These are phyloP conservation scores for Heterohyrax brucei DNA, from an alignment of 2,797 vertebrate species.

Conservation along the genomic window DNA sequence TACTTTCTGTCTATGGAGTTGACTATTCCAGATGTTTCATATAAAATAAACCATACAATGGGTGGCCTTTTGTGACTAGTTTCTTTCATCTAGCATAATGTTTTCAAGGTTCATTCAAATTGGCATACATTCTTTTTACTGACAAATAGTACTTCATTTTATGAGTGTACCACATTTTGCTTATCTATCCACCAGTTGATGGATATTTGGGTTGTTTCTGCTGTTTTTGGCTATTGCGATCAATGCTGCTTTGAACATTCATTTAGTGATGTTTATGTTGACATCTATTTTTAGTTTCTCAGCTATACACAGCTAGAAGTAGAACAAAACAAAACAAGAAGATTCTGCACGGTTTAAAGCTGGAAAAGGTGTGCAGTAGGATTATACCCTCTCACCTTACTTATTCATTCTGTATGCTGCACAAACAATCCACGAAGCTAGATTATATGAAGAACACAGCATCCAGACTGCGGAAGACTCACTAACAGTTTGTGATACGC, in stretches of 20 bases:
- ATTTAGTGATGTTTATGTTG: neutral
- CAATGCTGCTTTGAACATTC: neutral
- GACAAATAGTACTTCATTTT: neutral
- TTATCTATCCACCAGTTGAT: neutral
- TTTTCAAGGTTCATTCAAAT: neutral
- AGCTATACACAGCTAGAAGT: neutral
- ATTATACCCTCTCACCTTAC: too few species aligned
- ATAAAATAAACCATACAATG: neutral
- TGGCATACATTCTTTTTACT: slow-evolving; percentile 18
- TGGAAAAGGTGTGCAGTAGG: too few species aligned
- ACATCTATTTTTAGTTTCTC: neutral
- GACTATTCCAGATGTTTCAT: neutral
- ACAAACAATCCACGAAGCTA: too few species aligned
- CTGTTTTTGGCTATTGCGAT: neutral
- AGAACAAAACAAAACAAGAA: neutral
- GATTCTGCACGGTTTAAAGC: too few species aligned
- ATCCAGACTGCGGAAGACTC: too few species aligned
- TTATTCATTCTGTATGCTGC: too few species aligned
- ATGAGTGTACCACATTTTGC: neutral
- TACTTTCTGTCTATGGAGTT: too few species aligned
- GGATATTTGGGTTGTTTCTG: too few species aligned
- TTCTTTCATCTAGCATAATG: neutral
- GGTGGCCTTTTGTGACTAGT: neutral
- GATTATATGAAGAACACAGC: too few species aligned
- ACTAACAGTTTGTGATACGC: too few species aligned